A percentile compares a stretch with the other conserved stretches of the same genome.
Conservation (phyloP, 2,888 invertebrate species). For the Epicampocera succincta region DNA sequence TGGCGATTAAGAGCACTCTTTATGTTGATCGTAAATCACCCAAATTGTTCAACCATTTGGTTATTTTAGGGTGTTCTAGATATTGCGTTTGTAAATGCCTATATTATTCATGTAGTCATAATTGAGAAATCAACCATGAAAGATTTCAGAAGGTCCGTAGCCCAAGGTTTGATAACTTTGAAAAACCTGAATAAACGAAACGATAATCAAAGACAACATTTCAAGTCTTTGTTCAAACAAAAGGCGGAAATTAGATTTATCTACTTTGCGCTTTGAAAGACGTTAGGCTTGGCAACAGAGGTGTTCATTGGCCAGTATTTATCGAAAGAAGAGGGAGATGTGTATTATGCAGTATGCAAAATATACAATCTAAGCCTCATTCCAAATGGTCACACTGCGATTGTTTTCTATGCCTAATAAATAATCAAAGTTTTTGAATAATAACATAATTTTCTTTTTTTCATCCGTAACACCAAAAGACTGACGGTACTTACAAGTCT, state of each 20-base stretch:
- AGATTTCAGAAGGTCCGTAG: background rate
- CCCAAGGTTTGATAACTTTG: background rate
- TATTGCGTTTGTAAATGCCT: background rate
- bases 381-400: constrained; percentile 9
- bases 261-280: background rate
- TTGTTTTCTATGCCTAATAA: background rate
- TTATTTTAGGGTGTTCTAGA: constrained; percentile 3
- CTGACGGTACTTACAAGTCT: no score
- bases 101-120: background rate
- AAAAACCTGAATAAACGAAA: background rate
- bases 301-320: constrained; percentile 22
- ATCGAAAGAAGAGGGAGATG: constrained; percentile 9
- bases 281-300: background rate
- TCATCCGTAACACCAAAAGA: no score
- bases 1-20: background rate
- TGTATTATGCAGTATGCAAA: background rate
- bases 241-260: background rate
- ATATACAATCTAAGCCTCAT: background rate
- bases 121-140: background rate
- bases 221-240: constrained; percentile 1
- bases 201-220: background rate
- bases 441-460: no score
- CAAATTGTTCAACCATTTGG: background rate
- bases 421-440: no score
- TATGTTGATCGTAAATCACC: constrained; percentile 4